Conservation (phyloP, 2,797 vertebrate species). For the Loris lydekkerianus region DNA sequence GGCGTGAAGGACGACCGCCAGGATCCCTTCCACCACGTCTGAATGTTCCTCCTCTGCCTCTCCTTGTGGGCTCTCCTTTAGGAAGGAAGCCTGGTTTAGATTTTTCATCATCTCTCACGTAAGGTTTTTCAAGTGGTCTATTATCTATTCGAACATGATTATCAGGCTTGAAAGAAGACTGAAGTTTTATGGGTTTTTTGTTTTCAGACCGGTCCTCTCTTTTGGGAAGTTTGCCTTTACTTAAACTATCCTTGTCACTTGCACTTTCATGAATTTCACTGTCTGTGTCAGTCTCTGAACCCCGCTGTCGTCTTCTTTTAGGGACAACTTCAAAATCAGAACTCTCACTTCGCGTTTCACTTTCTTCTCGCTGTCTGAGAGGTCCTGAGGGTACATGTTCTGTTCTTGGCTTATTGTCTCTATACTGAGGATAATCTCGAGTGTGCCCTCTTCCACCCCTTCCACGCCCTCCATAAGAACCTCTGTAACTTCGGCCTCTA, state of each 20-base stretch:
- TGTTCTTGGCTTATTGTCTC: slow-evolving; percentile 94
- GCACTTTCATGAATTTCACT: slow-evolving; percentile 97
- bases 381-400: slow-evolving; percentile 91
- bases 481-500: slow-evolving; percentile 96
- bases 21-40: slow-evolving; percentile 94
- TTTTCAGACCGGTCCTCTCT: slow-evolving; percentile 89
- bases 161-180: slow-evolving; percentile 88
- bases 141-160: slow-evolving; percentile 86
- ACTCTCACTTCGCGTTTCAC: slow-evolving; percentile 99
- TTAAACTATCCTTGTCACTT: slow-evolving; percentile 95
- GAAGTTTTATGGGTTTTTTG: slow-evolving; percentile 88
- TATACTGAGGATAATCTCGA: slow-evolving; percentile 94
- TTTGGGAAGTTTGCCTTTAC: slow-evolving; percentile 89
- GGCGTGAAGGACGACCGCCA: slow-evolving; percentile 91
- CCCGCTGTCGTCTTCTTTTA: slow-evolving; percentile 95
- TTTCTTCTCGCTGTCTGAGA: slow-evolving; percentile 96
- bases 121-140: slow-evolving; percentile 88
- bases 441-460: slow-evolving; percentile 92
- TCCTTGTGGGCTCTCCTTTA: slow-evolving; percentile 97
- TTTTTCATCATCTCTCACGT: slow-evolving; percentile 92
- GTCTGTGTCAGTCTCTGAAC: slow-evolving; percentile 98
- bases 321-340: slow-evolving; percentile 98
- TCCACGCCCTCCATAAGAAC: slow-evolving; percentile 95
- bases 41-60: slow-evolving; percentile 96
- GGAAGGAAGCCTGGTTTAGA: slow-evolving; percentile 97